Evolutionary conservation across 2,797 vertebrate genomes (phyloP).

Genomic region (Aldrovandia affinis): DNA sequence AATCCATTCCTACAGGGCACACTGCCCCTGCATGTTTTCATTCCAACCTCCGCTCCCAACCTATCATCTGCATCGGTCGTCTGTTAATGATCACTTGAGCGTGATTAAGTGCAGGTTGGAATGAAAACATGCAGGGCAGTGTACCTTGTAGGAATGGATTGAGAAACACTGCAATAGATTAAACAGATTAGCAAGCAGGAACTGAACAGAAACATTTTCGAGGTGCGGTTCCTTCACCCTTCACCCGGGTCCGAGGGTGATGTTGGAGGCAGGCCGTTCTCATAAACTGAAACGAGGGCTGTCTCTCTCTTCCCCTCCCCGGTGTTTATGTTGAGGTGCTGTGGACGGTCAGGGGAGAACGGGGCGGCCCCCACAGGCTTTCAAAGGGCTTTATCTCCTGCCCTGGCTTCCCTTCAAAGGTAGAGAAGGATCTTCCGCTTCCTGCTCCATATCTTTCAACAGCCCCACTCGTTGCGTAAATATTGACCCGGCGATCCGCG

Average conservation of each 20-base stretch:
- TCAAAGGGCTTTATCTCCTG: background rate
- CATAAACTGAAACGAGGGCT: background rate
- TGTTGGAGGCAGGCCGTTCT: background rate
- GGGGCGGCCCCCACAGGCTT: too few species aligned
- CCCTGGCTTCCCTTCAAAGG: conserved; percentile 24
- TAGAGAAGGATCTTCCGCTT: background rate
- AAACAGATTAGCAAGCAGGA: too few species aligned
- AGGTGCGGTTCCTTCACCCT: background rate
- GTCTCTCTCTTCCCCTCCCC: background rate
- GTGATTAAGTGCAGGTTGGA: too few species aligned
- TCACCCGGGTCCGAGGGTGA: background rate
- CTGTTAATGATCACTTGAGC: too few species aligned
- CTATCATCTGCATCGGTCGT: too few species aligned
- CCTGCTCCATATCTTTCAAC: conserved; percentile 27
- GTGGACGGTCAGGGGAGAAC: background rate
- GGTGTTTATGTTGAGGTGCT: background rate
- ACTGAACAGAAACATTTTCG: background rate
- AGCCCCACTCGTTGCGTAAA: conserved; percentile 9
- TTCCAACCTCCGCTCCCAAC: too few species aligned
- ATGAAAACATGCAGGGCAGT: too few species aligned
- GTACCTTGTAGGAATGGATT: too few species aligned
- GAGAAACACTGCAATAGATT: too few species aligned
- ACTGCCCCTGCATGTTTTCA: too few species aligned
- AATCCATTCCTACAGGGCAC: too few species aligned
- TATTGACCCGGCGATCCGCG: background rate